Conservation (phyloP, 2,888 invertebrate species). For the Nephrocerus scutellatus region DNA sequence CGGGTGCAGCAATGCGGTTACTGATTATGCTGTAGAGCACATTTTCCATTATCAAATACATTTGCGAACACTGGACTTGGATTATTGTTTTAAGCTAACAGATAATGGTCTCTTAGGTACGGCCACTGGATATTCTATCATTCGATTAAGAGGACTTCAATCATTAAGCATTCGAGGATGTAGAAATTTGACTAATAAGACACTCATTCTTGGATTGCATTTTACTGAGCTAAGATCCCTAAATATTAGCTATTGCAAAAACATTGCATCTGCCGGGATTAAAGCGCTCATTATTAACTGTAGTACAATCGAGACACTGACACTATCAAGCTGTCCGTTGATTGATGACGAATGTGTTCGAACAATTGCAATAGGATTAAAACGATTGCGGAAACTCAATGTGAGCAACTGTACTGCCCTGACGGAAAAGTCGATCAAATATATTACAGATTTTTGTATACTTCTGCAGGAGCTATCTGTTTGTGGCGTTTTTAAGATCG, state of each 20-base stretch:
- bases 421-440: constrained; percentile 25
- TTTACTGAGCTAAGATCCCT: constrained; percentile 28
- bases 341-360: constrained; percentile 29
- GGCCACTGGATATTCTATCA: constrained; percentile 24
- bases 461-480: constrained; percentile 28
- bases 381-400: constrained; percentile 29
- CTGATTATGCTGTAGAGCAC: constrained; percentile 27
- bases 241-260: constrained; percentile 30
- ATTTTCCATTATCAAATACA: constrained; percentile 30
- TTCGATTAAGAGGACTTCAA: constrained; percentile 26
- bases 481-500: constrained; percentile 29
- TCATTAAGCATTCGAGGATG: constrained; percentile 32
- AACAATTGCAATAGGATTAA: constrained; percentile 24
- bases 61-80: constrained; percentile 29
- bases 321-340: constrained; percentile 27
- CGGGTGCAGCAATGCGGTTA: constrained; percentile 31
- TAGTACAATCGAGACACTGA: constrained; percentile 30
- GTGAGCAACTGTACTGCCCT: constrained; percentile 31
- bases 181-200: constrained; percentile 27
- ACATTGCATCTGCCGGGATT: constrained; percentile 29
- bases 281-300: constrained; percentile 29
- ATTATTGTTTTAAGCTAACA: constrained; percentile 30
- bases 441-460: constrained; percentile 24
- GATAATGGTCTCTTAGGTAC: constrained; percentile 30
- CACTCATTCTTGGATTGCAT: constrained; percentile 22